These are phyloP conservation scores for Drosophila sucinea DNA, from an alignment of 1,140 invertebrate species.

Conservation along the genomic window DNA sequence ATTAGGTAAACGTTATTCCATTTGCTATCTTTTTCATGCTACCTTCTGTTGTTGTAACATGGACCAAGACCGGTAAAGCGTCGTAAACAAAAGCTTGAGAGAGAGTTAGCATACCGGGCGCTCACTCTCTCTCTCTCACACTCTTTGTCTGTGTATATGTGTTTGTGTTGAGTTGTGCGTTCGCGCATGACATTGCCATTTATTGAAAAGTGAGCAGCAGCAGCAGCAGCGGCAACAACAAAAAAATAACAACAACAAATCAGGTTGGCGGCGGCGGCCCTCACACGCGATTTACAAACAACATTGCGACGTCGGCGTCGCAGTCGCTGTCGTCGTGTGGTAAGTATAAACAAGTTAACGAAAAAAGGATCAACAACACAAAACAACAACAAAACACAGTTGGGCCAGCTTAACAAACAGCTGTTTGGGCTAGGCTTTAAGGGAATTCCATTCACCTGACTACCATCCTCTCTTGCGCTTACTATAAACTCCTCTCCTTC, in stretches of 20 bases:
- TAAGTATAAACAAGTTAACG: conserved; percentile 4
- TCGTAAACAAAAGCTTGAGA: conserved; percentile 14
- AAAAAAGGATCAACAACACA: conserved; percentile 43
- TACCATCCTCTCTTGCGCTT: conserved; percentile 8
- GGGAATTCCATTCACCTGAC: neutral
- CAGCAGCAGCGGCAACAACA: conserved; percentile 29
- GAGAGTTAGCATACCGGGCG: conserved; percentile 6
- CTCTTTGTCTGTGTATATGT: conserved; percentile 13
- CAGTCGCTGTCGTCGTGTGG: too few relatives aligned
- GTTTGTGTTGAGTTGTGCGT: conserved; percentile 33
- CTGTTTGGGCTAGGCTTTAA: conserved; percentile 70
- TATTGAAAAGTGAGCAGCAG: conserved; percentile 68
- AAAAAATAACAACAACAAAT: conserved; percentile 29
- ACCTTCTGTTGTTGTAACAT: conserved; percentile 8
- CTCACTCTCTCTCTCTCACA: conserved; percentile 12
- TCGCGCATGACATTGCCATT: conserved; percentile 79
- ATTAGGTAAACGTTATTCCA: neutral
- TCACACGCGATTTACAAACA: conserved; percentile 24
- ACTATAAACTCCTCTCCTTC: neutral
- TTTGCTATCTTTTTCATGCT: neutral
- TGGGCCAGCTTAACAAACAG: conserved; percentile 60
- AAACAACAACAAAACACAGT: conserved; percentile 28
- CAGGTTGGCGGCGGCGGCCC: conserved; percentile 4
- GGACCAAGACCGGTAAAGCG: conserved; percentile 8
- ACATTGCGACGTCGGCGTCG: neutral